Evolutionary conservation across 2,888 invertebrate genomes (phyloP).

Genomic region (Ametastegia equiseti): DNA sequence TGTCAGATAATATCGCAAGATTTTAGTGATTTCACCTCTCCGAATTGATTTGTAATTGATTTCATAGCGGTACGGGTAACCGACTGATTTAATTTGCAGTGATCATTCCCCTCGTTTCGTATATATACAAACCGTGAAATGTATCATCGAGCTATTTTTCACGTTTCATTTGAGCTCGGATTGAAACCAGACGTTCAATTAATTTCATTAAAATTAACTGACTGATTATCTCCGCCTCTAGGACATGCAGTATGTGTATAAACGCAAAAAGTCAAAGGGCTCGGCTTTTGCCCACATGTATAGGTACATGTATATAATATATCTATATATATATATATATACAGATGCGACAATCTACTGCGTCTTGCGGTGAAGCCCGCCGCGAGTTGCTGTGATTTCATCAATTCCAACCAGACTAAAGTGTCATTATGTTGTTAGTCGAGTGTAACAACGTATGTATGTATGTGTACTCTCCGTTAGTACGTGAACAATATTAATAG

Average conservation of each 20-base stretch:
- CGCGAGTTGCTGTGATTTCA: slow-evolving; percentile 68
- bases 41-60: no score
- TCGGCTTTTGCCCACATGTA: not conserved
- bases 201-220: slow-evolving; percentile 6
- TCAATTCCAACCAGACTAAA: slow-evolving; percentile 70
- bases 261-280: not conserved
- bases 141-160: not conserved
- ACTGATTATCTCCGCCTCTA: not conserved
- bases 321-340: no score
- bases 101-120: no score
- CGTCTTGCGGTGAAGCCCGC: not conserved
- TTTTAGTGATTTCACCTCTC: no score
- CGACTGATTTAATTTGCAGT: no score
- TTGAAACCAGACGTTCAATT: not conserved
- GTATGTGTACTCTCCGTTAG: no score
- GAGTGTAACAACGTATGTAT: not conserved
- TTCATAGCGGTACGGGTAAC: no score
- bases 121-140: not conserved
- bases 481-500: no score
- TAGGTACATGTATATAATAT: no score
- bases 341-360: slow-evolving; percentile 6
- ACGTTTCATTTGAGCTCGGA: not conserved
- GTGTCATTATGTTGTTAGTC: slow-evolving; percentile 71
- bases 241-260: not conserved
- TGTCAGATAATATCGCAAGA: no score